Percentiles rank a stretch among this genome's conserved stretches.
Conservation (phyloP, 2,113 vertebrate genomes). For the Nibea coibor region DNA sequence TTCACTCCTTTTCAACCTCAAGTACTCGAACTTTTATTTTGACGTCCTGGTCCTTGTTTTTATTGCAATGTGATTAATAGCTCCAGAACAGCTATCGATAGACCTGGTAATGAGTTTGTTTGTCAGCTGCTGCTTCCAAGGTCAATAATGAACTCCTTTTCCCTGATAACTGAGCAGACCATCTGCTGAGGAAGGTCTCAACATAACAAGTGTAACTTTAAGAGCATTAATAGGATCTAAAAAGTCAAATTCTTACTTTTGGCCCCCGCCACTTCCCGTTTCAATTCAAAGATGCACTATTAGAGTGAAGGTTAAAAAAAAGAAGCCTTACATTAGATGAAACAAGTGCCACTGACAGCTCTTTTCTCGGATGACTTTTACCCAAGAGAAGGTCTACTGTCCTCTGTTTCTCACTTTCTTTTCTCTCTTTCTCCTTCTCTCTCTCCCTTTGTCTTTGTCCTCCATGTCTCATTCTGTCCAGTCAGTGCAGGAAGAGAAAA, state of each 20-base stretch:
- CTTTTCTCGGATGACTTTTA: not conserved
- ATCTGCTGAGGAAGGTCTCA: not conserved
- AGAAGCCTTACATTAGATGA: too few species aligned
- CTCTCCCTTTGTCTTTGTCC: slow-evolving; percentile 15
- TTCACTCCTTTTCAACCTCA: not conserved
- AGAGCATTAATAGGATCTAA: not conserved
- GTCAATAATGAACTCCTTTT: not conserved
- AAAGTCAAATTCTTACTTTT: not conserved
- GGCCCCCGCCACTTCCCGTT: not conserved
- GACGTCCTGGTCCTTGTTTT: not conserved
- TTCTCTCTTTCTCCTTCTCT: not conserved
- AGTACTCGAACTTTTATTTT: too few species aligned
- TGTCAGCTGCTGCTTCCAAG: not conserved
- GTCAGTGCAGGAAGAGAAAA: slow-evolving; percentile 30
- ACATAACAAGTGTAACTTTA: not conserved
- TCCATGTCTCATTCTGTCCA: slow-evolving; percentile 51
- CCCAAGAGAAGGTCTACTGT: not conserved
- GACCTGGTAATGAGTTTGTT: not conserved
- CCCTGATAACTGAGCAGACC: not conserved
- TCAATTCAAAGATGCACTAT: not conserved
- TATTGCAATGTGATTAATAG: not conserved
- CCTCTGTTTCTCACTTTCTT: not conserved
- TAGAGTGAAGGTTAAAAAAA: not conserved
- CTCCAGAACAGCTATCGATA: not conserved
- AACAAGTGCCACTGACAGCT: too few species aligned